Base-by-base conservation (phyloP, 2,113 vertebrate species). In the Hiodon alosoides region DNA sequence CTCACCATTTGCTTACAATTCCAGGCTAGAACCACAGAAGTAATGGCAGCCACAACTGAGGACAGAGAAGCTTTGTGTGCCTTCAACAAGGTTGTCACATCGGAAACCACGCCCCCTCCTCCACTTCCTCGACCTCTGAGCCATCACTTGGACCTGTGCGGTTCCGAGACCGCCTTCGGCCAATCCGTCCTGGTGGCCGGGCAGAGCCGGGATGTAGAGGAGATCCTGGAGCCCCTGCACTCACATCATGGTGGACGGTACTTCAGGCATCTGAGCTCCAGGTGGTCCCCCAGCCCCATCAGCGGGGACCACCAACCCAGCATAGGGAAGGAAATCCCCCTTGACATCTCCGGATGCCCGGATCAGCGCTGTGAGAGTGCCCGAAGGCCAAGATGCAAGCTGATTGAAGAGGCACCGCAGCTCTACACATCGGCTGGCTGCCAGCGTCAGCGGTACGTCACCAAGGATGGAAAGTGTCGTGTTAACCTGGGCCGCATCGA, bases 401-500 rank as follows among this genome's bases (percentile, higher is more conserved):
- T 93, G 69, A 85, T 93, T 6, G 91, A 90, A 0, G 90, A 93
- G 0, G 88, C 91, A 14, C 2, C 59, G 58, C 81, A 83, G 2
- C 0, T 16, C 0, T 79, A 82, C 1, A 74, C 82, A 8, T 74
- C 81, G 0, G 58, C 81, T 71, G 82, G 81, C 71, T 85, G 76
- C 87, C 86, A 81, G 31, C 78, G 80, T 65, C 72, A 67, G 54
- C 53, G 79, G 17, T 77, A 77, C 4, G 73, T 83, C 4, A 73
- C 79, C 50, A 93, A 93, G 70, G 84, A 92, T 65, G 90, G 90
- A 67, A 93, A 93, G 83, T 91, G 88, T 74, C 83, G 86, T 48
- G 91, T 92, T 69, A 90, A 89, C 69, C 80, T 92, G 76, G 88
- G 89, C 74, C 83, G 88, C 77, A 91, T 93, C 70, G 83, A 86